Evolutionary conservation across 2,113 vertebrate genomes (phyloP).

Genomic region (Tachysurus vachellii): DNA sequence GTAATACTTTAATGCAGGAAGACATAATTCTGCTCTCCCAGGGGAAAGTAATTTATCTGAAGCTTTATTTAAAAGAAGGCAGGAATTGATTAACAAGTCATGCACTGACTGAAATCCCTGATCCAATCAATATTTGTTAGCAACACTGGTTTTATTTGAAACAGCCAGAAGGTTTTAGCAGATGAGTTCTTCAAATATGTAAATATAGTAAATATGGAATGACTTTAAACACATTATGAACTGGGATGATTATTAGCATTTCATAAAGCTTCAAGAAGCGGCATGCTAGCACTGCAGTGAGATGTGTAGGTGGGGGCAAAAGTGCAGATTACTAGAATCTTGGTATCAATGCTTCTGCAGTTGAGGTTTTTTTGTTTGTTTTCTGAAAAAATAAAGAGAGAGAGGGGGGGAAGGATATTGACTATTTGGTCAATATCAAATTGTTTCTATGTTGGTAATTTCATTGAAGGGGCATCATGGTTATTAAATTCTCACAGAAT

Average conservation of each 20-base stretch:
- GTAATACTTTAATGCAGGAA: slow-evolving; percentile 46
- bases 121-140: slow-evolving; percentile 55
- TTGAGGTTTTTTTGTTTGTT: background rate
- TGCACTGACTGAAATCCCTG: slow-evolving; percentile 50
- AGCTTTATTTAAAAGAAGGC: slow-evolving; percentile 45
- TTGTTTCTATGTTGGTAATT: slow-evolving; percentile 27
- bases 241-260: slow-evolving; percentile 42
- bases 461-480: slow-evolving; percentile 12
- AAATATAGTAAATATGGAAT: slow-evolving; percentile 36
- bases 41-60: slow-evolving; percentile 47
- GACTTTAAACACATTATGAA: slow-evolving; percentile 35
- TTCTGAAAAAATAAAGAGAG: background rate
- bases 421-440: slow-evolving; percentile 20
- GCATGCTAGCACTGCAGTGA: slow-evolving; percentile 16
- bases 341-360: background rate
- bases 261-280: slow-evolving; percentile 1
- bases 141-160: slow-evolving; percentile 43
- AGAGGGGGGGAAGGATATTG: background rate
- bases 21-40: slow-evolving; percentile 33
- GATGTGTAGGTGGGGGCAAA: background rate
- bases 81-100: slow-evolving; percentile 51
- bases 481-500: slow-evolving; percentile 28
- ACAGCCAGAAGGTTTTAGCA: slow-evolving; percentile 35
- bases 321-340: background rate
- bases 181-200: slow-evolving; percentile 36